Evolutionary conservation across 2,888 invertebrate species (phyloP), one percentile per base, ranked within the genome.

Genomic region (Odontomyia ornata): DNA sequence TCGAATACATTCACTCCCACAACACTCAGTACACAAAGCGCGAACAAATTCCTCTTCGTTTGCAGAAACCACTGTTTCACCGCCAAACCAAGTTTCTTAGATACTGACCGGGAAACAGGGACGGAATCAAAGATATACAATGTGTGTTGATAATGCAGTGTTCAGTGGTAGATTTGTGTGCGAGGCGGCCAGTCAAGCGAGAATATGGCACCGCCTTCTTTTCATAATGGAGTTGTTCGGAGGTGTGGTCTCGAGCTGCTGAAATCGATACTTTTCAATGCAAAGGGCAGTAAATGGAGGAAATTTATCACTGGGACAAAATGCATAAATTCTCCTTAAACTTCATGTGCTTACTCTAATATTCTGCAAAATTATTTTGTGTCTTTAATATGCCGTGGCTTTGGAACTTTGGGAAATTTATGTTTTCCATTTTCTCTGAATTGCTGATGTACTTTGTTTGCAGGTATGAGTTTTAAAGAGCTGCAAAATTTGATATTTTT

Each of bases 241-340:
- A 23, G 72, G 72, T 28, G 57, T 11, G 25, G 46, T 25, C 21
- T n/a, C 5, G 25, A 21, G 23, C 7, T 47, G 30, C 36, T 73
- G 57, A 57, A 73, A 73, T 73, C 73, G 60, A 73, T 73, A 73
- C 73, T 57, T 73, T 18, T 36, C 9, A 15, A 72, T 18, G 21
- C 15, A 9, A 69, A 30, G 18, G 23, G 69, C 36, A 4, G 23
- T 60, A 36, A 36, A 57, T 73, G 73, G 73, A 23, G 18, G 36
- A 73, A 36, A 36, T 73, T 60, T 73, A 57, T 73, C 28, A 57
- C 11, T 25, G 46, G 27, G 47, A 46, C 4, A 46, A 46, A 47
- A 62, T 28, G 60, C 47, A 47, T 75, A 75, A 60, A 15, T 75
- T 75, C 28, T 62, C 15, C 1, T 25, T 18, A 25, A 62, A 23